These are phyloP conservation scores for Microtus oregoni DNA, from an alignment of 2,113 vertebrate species.

Conservation along the genomic window DNA sequence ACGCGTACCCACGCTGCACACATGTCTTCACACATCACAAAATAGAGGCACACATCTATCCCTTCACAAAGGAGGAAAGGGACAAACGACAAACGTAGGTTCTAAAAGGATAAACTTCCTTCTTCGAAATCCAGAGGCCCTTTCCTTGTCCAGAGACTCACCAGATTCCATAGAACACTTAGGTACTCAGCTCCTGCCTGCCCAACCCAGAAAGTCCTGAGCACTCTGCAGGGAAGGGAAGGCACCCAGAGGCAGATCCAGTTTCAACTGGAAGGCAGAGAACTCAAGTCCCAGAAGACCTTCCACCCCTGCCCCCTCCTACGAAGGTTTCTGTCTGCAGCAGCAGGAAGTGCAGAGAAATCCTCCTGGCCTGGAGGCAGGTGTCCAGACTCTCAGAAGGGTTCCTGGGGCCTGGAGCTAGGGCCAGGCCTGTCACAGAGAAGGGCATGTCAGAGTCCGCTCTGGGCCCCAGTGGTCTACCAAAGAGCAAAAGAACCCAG, in stretches of 20 bases:
- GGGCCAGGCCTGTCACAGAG: neutral
- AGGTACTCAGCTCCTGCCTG: neutral
- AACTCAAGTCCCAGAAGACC: neutral
- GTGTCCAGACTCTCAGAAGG: neutral
- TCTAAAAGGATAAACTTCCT: conserved; percentile 15
- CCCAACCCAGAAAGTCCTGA: neutral
- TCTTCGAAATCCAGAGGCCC: conserved; percentile 41
- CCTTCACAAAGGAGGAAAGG: neutral
- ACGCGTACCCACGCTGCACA: no score
- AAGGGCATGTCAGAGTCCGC: neutral
- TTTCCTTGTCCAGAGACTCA: conserved; percentile 15
- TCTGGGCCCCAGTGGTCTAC: neutral
- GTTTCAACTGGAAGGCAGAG: neutral
- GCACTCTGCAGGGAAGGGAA: neutral
- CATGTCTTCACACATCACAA: neutral
- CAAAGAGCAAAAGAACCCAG: neutral
- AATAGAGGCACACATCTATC: neutral
- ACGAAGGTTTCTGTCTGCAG: neutral
- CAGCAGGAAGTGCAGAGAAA: neutral
- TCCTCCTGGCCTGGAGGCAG: neutral
- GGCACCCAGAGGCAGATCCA: neutral
- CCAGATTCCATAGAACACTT: neutral
- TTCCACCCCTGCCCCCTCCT: neutral
- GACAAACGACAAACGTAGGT: neutral
- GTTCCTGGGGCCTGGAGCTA: neutral